A percentile compares a stretch with the other conserved stretches of the same genome.
phyloP scores from a whole-genome alignment of 2,888 invertebrate genomes.

The Kryphioiulus occultus region DNA sequence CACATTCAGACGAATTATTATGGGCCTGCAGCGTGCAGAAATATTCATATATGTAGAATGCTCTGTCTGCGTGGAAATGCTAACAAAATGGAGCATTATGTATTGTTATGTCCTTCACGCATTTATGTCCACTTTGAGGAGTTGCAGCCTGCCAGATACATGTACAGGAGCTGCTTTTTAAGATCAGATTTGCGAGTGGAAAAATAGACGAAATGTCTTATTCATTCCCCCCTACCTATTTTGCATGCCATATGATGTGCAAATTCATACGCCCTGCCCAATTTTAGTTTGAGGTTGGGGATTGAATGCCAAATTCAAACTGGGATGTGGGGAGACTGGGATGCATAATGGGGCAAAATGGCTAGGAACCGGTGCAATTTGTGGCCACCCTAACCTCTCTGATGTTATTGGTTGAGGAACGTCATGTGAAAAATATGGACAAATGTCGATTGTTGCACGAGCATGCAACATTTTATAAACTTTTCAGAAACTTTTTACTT shows the following conservation, averaged over 20 bases:
- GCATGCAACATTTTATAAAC: too few species aligned
- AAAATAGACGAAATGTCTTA: constrained; percentile 4
- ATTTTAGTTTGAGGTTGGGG: background rate
- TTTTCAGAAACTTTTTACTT: too few species aligned
- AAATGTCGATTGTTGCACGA: too few species aligned
- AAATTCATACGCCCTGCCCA: background rate
- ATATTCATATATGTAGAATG: background rate
- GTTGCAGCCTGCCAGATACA: constrained; percentile 8
- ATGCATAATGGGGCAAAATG: background rate
- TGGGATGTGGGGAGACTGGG: background rate
- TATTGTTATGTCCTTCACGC: constrained; percentile 32
- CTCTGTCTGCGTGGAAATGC: background rate
- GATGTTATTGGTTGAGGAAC: too few species aligned
- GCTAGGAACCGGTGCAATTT: background rate
- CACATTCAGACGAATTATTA: constrained; percentile 27
- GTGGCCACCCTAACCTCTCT: too few species aligned
- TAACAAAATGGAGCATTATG: constrained; percentile 3
- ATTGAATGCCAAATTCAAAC: background rate
- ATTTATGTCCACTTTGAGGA: constrained; percentile 31
- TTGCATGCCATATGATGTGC: constrained; percentile 27
- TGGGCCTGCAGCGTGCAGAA: background rate
- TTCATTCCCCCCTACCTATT: background rate
- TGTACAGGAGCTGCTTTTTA: constrained; percentile 3
- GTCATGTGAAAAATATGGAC: too few species aligned
- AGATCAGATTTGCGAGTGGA: constrained; percentile 21